Conservation (phyloP, 1,140 invertebrate genomes). For the Tetragnatha versicolor region DNA sequence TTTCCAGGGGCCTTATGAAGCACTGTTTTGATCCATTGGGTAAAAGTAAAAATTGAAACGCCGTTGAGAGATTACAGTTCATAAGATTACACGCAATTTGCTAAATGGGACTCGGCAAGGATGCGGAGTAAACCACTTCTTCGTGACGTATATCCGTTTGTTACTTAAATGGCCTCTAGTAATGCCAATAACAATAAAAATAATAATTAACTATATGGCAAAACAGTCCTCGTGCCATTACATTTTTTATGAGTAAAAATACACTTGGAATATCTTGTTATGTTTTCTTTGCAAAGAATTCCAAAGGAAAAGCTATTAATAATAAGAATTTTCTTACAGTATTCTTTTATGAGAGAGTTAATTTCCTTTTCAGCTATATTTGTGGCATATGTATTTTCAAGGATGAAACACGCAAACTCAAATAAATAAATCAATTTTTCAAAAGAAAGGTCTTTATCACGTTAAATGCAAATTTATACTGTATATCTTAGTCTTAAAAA, state of each 20-base stretch:
- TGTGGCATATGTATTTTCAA: not conserved
- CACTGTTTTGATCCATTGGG: slow-evolving; percentile 40
- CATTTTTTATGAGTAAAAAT: not conserved
- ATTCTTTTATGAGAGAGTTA: not conserved
- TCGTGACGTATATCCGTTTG: slow-evolving; percentile 23
- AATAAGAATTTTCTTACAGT: too few relatives aligned
- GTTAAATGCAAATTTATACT: too few relatives aligned
- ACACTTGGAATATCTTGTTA: not conserved
- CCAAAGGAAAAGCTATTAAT: too few relatives aligned
- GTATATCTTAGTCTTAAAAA: too few relatives aligned
- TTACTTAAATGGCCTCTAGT: slow-evolving; percentile 1
- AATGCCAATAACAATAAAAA: slow-evolving; percentile 15
- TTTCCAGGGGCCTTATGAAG: slow-evolving; percentile 15
- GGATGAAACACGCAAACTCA: not conserved
- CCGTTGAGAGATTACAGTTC: not conserved
- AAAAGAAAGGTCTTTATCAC: too few relatives aligned
- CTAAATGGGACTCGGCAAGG: slow-evolving; percentile 35
- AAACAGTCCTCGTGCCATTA: not conserved
- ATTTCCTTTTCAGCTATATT: not conserved
- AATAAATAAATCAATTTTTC: not conserved
- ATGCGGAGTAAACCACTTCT: slow-evolving; percentile 17
- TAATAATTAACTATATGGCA: slow-evolving; percentile 47
- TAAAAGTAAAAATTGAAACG: slow-evolving; percentile 7
- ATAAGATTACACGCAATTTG: slow-evolving; percentile 29
- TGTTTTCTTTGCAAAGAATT: not conserved